Percentiles rank a stretch among this genome's conserved stretches.
These are phyloP conservation scores for Lota lota DNA, from an alignment of 2,113 vertebrate species.

Conservation along the genomic window DNA sequence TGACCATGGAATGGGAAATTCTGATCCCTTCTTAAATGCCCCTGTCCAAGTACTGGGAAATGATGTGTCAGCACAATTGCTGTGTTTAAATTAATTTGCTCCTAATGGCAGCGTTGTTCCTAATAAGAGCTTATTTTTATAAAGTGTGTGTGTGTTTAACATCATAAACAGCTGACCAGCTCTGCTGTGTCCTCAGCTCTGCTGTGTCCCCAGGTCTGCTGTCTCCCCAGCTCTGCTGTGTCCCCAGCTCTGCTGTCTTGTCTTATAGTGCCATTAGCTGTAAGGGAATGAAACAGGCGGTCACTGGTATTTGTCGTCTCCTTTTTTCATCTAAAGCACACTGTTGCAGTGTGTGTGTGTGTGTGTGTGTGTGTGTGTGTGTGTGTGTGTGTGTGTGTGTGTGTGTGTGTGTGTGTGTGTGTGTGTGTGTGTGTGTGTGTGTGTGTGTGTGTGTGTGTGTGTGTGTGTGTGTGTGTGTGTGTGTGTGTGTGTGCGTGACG, in stretches of 20 bases:
- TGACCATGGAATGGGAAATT: constrained; percentile 16
- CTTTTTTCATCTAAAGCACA: background rate
- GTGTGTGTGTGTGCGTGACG: constrained; percentile 2
- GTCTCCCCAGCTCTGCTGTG: constrained; percentile 10
- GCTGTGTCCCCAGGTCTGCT: background rate
- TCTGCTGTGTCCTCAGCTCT: too few relatives aligned
- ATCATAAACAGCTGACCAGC: background rate
- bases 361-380: constrained; percentile 1
- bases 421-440: too few relatives aligned
- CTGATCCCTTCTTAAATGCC: constrained; percentile 23
- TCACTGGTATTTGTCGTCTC: constrained; percentile 11
- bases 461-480: too few relatives aligned
- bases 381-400: too few relatives aligned
- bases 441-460: too few relatives aligned
- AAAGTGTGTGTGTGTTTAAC: background rate
- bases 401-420: too few relatives aligned
- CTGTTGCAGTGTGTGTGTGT: constrained; percentile 3
- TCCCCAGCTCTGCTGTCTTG: constrained; percentile 5
- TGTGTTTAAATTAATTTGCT: constrained; percentile 28
- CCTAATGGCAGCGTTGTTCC: constrained; percentile 19
- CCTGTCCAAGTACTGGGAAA: constrained; percentile 18
- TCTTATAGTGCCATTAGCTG: background rate
- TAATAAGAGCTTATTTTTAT: constrained; percentile 15
- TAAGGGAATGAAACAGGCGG: constrained; percentile 1
- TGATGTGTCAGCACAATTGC: constrained; percentile 25